Base-by-base conservation (phyloP, 2,888 invertebrate genomes). In the Emesis castigata region DNA sequence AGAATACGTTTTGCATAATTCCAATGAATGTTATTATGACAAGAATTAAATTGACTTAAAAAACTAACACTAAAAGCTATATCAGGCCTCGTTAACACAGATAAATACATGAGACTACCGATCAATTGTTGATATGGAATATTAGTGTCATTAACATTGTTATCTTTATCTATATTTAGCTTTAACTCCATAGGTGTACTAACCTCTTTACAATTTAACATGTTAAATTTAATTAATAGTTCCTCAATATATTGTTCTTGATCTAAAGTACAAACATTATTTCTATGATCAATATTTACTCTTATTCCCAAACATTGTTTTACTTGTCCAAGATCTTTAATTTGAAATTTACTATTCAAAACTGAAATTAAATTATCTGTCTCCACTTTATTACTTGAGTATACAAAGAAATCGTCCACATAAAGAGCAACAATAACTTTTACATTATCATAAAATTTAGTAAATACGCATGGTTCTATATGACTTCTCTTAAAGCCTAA, bases 381-480 rank as follows among this genome's bases (percentile, higher is more conserved):
- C 53, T 72, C 75, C 14, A 31, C 22, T 66, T 71, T 20, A 70
- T 31, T 31, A 69, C 69, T 66, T 4, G 73, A 71, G 53, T 62
- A 77, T n/a, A 77, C 31, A 75, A 68, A 79, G 20, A 79, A 75
- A 72, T 74, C 78, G 61, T 75, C 71, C 14, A 72, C 71, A 72
- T 72, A 76, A 11, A 72, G 34, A 4, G 76, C 29, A 26, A 26
- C 26, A 26, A 26, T 26, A 26, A 26, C 26, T 26, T 26, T 26
- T 26, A 26, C 26, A 26, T 26, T 26, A 26, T 26, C 26, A 26
- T 26, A 26, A 26, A 26, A 26, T 26, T 26, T 26, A 26, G 26
- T 26, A 26, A 26, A 26, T 26, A 26, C 26, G 6, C 26, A 26
- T 26, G 26, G 26, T 26, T 26, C 26, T 26, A 26, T 26, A 26